These are phyloP conservation scores for Heliconius eleuchia DNA, from an alignment of 1,140 invertebrate species.

Conservation along the genomic window DNA sequence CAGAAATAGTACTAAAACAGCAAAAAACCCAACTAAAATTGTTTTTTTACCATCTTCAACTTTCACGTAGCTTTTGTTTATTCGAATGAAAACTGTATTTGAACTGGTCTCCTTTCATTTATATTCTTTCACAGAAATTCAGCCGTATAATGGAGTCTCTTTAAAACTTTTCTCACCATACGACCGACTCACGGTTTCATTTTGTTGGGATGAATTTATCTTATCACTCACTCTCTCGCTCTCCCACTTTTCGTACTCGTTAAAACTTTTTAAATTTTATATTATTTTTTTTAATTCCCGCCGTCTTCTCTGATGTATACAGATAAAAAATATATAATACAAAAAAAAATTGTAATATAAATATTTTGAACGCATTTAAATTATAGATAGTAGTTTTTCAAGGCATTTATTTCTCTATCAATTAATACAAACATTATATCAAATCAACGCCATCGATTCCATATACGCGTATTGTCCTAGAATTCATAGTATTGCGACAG, in stretches of 20 bases:
- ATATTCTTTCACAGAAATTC: background rate
- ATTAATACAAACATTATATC: too few species aligned
- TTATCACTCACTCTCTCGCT: background rate
- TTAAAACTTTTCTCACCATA: constrained; percentile 3
- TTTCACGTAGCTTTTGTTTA: constrained; percentile 4
- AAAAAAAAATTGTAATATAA: too few species aligned
- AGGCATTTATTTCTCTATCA: too few species aligned
- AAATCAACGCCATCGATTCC: too few species aligned
- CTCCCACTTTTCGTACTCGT: background rate
- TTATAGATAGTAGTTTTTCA: too few species aligned
- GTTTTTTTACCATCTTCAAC: background rate
- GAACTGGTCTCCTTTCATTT: background rate
- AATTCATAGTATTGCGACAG: too few species aligned
- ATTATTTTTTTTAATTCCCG: too few species aligned
- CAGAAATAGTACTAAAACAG: background rate
- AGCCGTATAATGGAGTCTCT: constrained; percentile 1
- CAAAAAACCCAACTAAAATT: background rate
- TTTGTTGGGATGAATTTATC: background rate
- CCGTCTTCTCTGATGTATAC: too few species aligned
- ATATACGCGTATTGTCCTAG: too few species aligned
- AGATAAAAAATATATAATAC: too few species aligned
- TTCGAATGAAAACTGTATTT: background rate
- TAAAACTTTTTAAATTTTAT: too few species aligned
- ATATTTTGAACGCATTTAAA: too few species aligned
- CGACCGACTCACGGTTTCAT: background rate